phyloP scores from a whole-genome alignment of 2,888 invertebrate species.

The Amphipoea oculea region DNA sequence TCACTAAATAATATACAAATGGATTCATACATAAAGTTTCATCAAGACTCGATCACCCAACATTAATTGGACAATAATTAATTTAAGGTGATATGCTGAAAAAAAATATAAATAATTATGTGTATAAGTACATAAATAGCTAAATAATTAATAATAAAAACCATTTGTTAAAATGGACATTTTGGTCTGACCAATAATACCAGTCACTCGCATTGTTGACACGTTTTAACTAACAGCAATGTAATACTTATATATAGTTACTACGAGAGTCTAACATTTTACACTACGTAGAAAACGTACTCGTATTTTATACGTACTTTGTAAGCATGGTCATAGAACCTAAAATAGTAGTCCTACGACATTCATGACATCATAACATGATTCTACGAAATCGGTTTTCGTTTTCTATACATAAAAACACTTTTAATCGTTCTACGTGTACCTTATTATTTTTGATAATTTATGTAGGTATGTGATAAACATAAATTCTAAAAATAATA shows the following conservation, averaged over 20 bases:
- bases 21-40: background rate
- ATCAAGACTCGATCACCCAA: background rate
- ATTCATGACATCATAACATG: slow-evolving; percentile 54
- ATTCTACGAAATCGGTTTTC: slow-evolving; percentile 17
- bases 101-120: too few species aligned
- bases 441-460: slow-evolving; percentile 4
- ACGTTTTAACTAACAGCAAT: slow-evolving; percentile 24
- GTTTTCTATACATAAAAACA: background rate
- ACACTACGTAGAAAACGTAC: slow-evolving; percentile 19
- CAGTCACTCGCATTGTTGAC: slow-evolving; percentile 42
- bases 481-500: slow-evolving; percentile 21
- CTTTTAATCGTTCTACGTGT: background rate
- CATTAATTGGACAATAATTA: background rate
- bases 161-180: background rate
- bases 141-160: background rate
- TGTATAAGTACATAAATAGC: background rate
- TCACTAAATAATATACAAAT: background rate
- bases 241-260: slow-evolving; percentile 59
- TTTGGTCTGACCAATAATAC: slow-evolving; percentile 26
- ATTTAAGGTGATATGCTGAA: too few species aligned
- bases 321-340: slow-evolving; percentile 15
- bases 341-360: slow-evolving; percentile 49
- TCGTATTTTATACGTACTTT: slow-evolving; percentile 23
- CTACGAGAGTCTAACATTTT: slow-evolving; percentile 1
- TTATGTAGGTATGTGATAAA: slow-evolving; percentile 12